Evolutionary conservation across 2,113 vertebrate genomes (phyloP).

Genomic region (Noturus placidus): DNA sequence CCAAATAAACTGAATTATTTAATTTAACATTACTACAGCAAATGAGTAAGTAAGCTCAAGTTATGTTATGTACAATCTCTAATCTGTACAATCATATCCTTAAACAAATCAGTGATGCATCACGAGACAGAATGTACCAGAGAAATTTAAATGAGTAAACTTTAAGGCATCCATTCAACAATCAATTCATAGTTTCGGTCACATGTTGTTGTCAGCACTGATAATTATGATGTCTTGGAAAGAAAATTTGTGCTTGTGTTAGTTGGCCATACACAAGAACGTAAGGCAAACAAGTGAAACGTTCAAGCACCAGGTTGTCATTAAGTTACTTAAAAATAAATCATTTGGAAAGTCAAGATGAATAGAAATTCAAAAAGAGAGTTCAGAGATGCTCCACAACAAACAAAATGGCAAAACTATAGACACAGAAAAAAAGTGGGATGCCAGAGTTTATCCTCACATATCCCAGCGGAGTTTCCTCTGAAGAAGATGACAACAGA

Average conservation of each 20-base stretch:
- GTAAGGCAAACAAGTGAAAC: background rate
- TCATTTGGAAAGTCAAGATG: background rate
- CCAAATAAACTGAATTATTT: background rate
- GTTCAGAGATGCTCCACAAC: slow-evolving; percentile 5
- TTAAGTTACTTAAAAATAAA: slow-evolving; percentile 20
- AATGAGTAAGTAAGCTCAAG: background rate
- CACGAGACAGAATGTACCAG: no score
- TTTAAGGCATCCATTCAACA: background rate
- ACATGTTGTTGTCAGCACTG: slow-evolving; percentile 29
- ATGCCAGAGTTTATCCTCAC: slow-evolving; percentile 63
- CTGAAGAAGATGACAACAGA: slow-evolving; percentile 68
- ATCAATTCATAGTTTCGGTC: background rate
- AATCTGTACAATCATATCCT: no score
- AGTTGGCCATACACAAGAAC: background rate
- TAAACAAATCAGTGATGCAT: no score
- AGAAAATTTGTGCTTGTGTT: slow-evolving; percentile 16
- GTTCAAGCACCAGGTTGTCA: slow-evolving; percentile 25
- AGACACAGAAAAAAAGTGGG: slow-evolving; percentile 39
- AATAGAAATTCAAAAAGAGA: background rate
- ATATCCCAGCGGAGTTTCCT: slow-evolving; percentile 77
- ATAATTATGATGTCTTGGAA: background rate
- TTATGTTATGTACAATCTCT: background rate
- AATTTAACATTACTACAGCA: background rate
- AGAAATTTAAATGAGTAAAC: no score
- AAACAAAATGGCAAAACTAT: background rate